Percentiles rank a stretch among this genome's conserved stretches.
Evolutionary conservation across 2,797 vertebrate genomes (phyloP).

Genomic region (Luscinia luscinia): DNA sequence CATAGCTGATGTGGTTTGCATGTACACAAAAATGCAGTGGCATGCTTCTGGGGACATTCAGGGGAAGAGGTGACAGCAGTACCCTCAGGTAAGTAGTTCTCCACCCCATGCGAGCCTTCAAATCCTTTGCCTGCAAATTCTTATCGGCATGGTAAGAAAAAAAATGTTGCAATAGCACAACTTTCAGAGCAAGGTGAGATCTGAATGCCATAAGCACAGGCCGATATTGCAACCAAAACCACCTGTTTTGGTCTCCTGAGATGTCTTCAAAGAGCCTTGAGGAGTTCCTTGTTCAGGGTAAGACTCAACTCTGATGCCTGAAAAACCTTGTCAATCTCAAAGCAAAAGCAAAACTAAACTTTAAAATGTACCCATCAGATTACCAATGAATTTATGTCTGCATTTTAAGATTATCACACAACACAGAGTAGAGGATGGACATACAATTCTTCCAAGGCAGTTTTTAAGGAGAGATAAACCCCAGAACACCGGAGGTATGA

Average conservation of each 20-base stretch:
- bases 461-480: background rate
- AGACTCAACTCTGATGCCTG: background rate
- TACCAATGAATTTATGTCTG: background rate
- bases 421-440: background rate
- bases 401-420: background rate
- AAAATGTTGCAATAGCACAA: background rate
- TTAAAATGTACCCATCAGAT: background rate
- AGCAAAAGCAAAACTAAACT: background rate
- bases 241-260: fast-evolving
- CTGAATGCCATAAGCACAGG: background rate
- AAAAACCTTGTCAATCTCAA: background rate
- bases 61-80: background rate
- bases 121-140: background rate
- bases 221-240: fast-evolving
- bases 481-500: background rate
- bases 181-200: background rate
- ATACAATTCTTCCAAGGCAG: background rate
- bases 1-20: fast-evolving
- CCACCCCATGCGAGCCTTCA: fast-evolving
- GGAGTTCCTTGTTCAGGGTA: background rate
- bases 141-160: background rate
- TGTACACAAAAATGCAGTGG: background rate
- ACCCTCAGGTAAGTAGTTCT: background rate
- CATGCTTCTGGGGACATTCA: background rate
- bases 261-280: background rate